Evolutionary conservation across 2,113 vertebrate species (phyloP), one percentile per base, ranked within the genome.

Genomic region (Picathartes gymnocephalus): DNA sequence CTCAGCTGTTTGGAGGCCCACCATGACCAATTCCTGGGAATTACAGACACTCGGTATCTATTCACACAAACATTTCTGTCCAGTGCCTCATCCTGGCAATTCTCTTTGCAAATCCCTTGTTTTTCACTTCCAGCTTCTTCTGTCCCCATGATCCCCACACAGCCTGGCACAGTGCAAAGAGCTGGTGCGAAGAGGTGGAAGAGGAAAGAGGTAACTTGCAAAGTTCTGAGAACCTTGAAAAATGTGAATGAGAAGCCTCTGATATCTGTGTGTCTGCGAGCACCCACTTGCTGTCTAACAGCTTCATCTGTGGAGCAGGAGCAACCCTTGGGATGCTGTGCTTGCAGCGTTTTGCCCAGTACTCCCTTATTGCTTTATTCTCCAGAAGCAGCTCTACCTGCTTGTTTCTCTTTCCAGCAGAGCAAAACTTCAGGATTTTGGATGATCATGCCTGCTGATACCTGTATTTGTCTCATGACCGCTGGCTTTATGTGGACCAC

Each of bases 111-210:
- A 82, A 70, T 65, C 40, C 45, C 33, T 56, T 19, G 5, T 31
- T 44, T 15, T 33, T 82, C 16, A 69, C 28, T 48, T 48, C 19
- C 35, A 25, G 47, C 27, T 27, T 23, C 69, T 54, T 47, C 70
- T 47, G 6, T 21, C 40, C 33, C 60, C 0, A 0, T 1, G 2
- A 21, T 19, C 78, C 39, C 48, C 9, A 3, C 44, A 35, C 37
- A 79, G 56, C 35, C 65, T 58, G 33, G 30, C 3, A 3, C n/a
- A 58, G 23, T 2, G 18, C 39, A 33, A n/a, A 72, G 44, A 53
- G n/a, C 28, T 33, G 23, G 13, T 39, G 23, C 21, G 56, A 89
- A 72, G 73, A 71, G 30, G 12, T 62, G 13, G 42, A 81, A 82
- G 13, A 4, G 33, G 17, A 79, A 61, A 70, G 45, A 70, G 5